phyloP scores from a whole-genome alignment of 2,113 vertebrate genomes.

The Boleophthalmus pectinirostris region DNA sequence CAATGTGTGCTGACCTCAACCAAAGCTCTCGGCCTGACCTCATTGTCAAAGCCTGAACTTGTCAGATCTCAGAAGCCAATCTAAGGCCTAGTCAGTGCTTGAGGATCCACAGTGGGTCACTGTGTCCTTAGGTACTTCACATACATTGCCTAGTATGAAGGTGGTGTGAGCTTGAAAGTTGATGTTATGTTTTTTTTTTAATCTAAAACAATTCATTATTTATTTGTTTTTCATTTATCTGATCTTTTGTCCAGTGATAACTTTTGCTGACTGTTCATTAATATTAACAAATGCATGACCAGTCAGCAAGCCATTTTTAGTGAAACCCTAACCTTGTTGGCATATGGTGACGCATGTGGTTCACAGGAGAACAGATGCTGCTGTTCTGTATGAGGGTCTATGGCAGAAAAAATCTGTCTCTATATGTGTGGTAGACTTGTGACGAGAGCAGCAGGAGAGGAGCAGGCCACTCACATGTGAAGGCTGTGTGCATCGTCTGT shows the following conservation, averaged over 20 bases:
- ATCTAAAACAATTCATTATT: neutral
- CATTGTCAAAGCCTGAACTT: too few species aligned
- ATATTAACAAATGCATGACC: neutral
- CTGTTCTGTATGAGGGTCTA: neutral
- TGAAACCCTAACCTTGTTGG: neutral
- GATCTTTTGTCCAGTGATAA: neutral
- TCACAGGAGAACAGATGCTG: neutral
- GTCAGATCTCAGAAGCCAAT: too few species aligned
- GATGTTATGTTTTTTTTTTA: too few species aligned
- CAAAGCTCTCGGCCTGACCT: neutral
- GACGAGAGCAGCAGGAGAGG: neutral
- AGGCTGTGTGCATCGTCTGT: neutral
- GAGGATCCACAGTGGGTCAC: too few species aligned
- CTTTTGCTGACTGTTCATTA: neutral
- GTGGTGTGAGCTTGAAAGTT: too few species aligned
- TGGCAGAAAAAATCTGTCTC: too few species aligned
- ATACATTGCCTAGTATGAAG: too few species aligned
- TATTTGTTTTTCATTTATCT: neutral
- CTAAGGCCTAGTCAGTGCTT: too few species aligned
- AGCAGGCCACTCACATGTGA: slow-evolving; percentile 2
- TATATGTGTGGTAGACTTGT: neutral
- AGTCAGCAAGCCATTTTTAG: neutral
- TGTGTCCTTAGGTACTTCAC: too few species aligned
- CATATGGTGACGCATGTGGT: neutral
- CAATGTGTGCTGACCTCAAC: neutral